Base-by-base conservation (phyloP, 2,888 invertebrate genomes). In the Tetramorium bicarinatum region DNA sequence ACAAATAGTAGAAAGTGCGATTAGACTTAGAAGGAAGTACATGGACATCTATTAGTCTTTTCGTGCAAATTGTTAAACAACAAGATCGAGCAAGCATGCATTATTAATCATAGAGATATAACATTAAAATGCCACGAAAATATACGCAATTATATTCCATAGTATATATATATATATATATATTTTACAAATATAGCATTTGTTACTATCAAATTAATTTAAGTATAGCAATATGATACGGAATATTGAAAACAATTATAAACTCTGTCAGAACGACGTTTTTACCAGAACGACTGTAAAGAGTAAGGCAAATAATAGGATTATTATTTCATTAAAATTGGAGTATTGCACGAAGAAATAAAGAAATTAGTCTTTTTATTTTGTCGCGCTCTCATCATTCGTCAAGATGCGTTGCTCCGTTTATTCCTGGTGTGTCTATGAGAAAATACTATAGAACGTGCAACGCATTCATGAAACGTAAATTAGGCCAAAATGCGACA, bases 401-500 rank as follows among this genome's bases (percentile, higher is more conserved):
- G n/a, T 34, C 64, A 47, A 2, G 3, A 66, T 47, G 47, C 11
- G 1, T 29, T 47, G 47, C 47, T 49, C 11, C 47, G 18, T 67
- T 29, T 67, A 67, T 66, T 66, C 15, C 8, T 44, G 15, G 6
- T 29, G 25, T 44, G 25, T 44, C 25, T 44, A 64, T 34, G 11
- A 18, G 47, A 47, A 47, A 21, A 67, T 67, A 56, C 56, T 41
- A 56, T 44, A 11, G 15, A 41, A 59, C 13, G 15, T 62, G 38
- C 62, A 74, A 61, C 1, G 34, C 56, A 47, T 61, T 72, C 9
- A 71, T 59, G 34, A 80, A 87, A 88, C 64, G 41, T 85, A 88
- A 88, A 84, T 88, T 88, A 88, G 88, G 88, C 88, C 88, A 85
- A 66, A 81, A 66, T 49, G 49, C 41, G 41, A 77, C 54, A 34